Base-by-base conservation (phyloP, 64 coral and sea anemone species). In the Trachythela sp. region DNA sequence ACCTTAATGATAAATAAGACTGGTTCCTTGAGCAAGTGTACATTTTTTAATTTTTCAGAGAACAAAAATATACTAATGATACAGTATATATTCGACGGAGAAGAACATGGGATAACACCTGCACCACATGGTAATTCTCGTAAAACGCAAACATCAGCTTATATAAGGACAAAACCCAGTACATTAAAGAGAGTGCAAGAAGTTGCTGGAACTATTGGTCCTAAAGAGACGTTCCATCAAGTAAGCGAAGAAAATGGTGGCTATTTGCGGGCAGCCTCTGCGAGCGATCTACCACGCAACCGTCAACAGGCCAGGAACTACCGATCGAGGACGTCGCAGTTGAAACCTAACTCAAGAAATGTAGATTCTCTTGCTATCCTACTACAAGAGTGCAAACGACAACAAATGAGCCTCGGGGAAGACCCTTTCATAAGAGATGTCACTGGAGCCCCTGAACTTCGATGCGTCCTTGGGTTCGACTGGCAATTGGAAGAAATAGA, bases 401-500 rank as follows among this genome's bases (percentile, higher is more conserved):
- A 70, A 32, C 64, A 70, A 32, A 70, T 70, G 64, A 70, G 20
- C 20, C 8, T 70, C 8, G 86, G 54, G 38, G 54, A 35, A 54
- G 85, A 87, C 10, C 49, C 48, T 18, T 87, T 87, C 17, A 87
- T 87, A 9, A 87, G n/a, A n/a, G n/a, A n/a, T n/a, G n/a, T n/a
- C n/a, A n/a, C n/a, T n/a, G n/a, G n/a, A n/a, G n/a, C n/a, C n/a
- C n/a, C n/a, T n/a, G n/a, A n/a, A n/a, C n/a, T n/a, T n/a, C n/a
- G n/a, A n/a, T n/a, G n/a, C n/a, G 85, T 88, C 0, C 33, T 88
- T 36, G 86, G 6, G 26, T 88, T 40, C 35, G 86, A 88, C 54
- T 88, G 86, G 86, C 86, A 88, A 22, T 17, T 88, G 33, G n/a
- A 67, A n/a, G 52, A 88, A 27, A 68, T 88, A 5, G 86, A 27